Base-by-base conservation (phyloP, 2,113 vertebrate species). In the Vulpes lagopus region DNA sequence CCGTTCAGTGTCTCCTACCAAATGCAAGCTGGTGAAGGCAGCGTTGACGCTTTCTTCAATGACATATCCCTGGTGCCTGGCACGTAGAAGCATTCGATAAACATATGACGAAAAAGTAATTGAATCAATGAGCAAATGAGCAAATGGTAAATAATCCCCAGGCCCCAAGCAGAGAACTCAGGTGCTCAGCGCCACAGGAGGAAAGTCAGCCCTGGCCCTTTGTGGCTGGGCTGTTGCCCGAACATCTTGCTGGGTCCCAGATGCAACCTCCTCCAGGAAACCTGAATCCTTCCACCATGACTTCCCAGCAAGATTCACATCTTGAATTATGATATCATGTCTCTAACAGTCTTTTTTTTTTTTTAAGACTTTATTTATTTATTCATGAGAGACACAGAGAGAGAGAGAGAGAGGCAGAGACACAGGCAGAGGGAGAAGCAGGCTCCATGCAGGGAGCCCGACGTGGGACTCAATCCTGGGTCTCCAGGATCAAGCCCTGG, bases 161-260 rank as follows among this genome's bases (percentile, higher is more conserved):
- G 7, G 11, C 4, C 1, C 8, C 0, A 57, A 49, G 51, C 38
- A 30, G 25, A 82, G 27, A 55, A 10, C 8, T 35, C 51, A 7
- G 82, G 23, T 1, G 9, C 55, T 60, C 15, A 11, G 12, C 57
- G 57, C 51, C 8, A 2, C 0, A 1, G 23, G 3, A 19, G 3
- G 3, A 10, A 82, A 32, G 55, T 67, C 23, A 11, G 35, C 60
- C 25, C 35, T 65, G 49, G 38, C 17, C 53, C 15, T 62, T 86
- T 59, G 59, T 67, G 43, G 14, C n/a, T 23, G 14, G 30, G 80
- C 30, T 10, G 3, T 32, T 55, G 30, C 12, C 32, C 8, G 8
- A 5, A 30, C 0, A 0, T 23, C 74, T 38, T 59, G 30, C 49
- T 19, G 53, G 9, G 14, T 22, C 17, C 32, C 60, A 57, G 20